These are phyloP conservation scores for Brachionus rubens DNA, from an alignment of 1,140 invertebrate species.

Conservation along the genomic window DNA sequence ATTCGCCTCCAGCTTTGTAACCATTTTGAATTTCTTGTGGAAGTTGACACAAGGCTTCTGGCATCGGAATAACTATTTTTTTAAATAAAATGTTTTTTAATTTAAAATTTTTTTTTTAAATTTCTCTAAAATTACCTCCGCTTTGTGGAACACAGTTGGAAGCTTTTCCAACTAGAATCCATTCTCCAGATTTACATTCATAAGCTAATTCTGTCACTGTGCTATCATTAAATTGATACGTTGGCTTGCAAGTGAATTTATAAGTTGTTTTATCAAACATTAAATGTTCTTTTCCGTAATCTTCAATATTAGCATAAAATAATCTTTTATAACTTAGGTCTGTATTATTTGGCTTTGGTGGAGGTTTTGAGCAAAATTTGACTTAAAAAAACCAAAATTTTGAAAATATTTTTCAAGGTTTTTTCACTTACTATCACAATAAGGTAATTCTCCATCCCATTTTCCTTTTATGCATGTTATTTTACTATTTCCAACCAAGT, in stretches of 20 bases:
- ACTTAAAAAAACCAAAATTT: too few species aligned
- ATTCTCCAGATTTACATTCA: neutral
- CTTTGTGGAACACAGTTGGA: constrained; percentile 1
- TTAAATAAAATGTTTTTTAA: too few species aligned
- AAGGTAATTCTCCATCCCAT: neutral
- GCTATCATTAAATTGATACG: neutral
- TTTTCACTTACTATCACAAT: neutral
- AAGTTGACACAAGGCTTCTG: neutral
- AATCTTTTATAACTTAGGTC: neutral
- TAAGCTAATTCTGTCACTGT: neutral
- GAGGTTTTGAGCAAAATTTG: constrained; percentile 13
- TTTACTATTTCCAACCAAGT: neutral
- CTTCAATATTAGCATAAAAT: constrained; percentile 35
- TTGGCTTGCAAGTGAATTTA: neutral
- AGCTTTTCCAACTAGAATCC: neutral
- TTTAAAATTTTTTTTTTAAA: too few species aligned
- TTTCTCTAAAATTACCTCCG: too few species aligned
- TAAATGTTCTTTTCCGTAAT: constrained; percentile 37
- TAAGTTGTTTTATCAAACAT: constrained; percentile 16
- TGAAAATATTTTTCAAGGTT: too few species aligned
- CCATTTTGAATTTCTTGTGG: neutral
- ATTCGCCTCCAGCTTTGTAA: neutral
- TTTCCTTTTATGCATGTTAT: neutral
- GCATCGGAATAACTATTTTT: neutral
- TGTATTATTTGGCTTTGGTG: neutral